Evolutionary conservation across 2,113 vertebrate species (phyloP).

Genomic region (Pelobates fuscus): DNA sequence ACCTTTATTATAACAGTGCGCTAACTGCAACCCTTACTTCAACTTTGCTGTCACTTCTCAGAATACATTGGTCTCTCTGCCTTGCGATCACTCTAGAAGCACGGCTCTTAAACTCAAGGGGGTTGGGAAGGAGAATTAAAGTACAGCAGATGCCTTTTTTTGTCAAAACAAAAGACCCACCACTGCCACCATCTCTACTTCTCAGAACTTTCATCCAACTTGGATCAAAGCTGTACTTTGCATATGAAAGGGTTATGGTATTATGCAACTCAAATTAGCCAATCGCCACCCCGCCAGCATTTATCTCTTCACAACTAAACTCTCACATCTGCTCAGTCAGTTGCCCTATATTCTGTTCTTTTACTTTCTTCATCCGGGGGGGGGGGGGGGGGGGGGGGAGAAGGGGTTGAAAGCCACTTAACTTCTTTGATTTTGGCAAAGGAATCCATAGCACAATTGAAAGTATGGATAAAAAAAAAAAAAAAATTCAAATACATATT

Average conservation of each 20-base stretch:
- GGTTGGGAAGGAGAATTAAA: slow-evolving; percentile 63
- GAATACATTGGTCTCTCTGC: slow-evolving; percentile 69
- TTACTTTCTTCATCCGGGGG: slow-evolving; percentile 16
- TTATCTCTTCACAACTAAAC: slow-evolving; percentile 65
- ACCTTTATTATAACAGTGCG: too few species aligned
- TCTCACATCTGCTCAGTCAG: slow-evolving; percentile 69
- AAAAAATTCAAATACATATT: too few species aligned
- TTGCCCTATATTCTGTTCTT: slow-evolving; percentile 59
- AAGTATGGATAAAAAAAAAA: too few species aligned
- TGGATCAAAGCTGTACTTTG: slow-evolving; percentile 75
- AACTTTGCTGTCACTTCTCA: slow-evolving; percentile 52
- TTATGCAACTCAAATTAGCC: slow-evolving; percentile 71
- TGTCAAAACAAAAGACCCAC: slow-evolving; percentile 82
- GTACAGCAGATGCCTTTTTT: slow-evolving; percentile 83
- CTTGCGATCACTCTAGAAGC: slow-evolving; percentile 65
- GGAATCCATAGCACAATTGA: slow-evolving; percentile 1
- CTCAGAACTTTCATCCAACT: slow-evolving; percentile 70
- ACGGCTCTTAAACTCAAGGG: slow-evolving; percentile 59
- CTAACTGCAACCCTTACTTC: too few species aligned
- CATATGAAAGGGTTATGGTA: slow-evolving; percentile 74
- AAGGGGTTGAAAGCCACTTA: slow-evolving; percentile 47
- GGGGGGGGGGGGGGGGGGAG: too few species aligned
- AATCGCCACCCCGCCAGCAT: slow-evolving; percentile 64
- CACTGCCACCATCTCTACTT: slow-evolving; percentile 67
- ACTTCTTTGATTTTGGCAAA: slow-evolving; percentile 54